These are phyloP conservation scores for Steinernema scapterisci DNA, from an alignment of 2,888 invertebrate genomes.

Conservation along the genomic window DNA sequence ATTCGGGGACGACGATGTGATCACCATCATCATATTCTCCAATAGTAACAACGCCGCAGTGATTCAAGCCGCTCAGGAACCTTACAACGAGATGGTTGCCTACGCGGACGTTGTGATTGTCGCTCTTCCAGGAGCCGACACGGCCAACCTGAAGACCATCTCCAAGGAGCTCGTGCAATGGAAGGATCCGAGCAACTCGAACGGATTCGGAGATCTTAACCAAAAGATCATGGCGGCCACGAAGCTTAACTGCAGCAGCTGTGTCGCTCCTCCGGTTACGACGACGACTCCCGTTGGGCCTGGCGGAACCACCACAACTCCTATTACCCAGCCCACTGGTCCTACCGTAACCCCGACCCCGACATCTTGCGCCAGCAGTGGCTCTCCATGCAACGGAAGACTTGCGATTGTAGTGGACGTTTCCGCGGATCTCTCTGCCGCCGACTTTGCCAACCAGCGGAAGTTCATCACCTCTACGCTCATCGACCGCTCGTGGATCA, in stretches of 20 bases:
- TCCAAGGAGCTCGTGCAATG: neutral
- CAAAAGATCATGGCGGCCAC: neutral
- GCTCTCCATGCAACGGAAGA: neutral
- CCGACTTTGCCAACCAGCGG: slow-evolving; percentile 7
- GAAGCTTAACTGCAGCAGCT: neutral
- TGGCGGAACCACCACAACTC: neutral
- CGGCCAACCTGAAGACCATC: neutral
- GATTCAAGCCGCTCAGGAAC: neutral
- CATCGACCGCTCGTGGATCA: neutral
- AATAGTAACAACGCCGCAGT: neutral
- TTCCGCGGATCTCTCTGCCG: neutral
- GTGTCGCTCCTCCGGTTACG: neutral
- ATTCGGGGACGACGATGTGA: neutral
- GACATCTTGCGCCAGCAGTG: neutral
- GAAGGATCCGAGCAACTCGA: neutral
- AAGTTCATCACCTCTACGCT: slow-evolving; percentile 6
- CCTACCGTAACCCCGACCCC: neutral
- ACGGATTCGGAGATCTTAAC: neutral
- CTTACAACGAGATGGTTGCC: neutral
- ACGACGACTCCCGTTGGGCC: neutral
- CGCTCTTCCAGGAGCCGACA: neutral
- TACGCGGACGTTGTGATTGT: slow-evolving; percentile 1
- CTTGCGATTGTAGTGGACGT: slow-evolving; percentile 1
- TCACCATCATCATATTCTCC: neutral
- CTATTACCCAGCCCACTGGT: neutral